Base-by-base conservation (phyloP, 2,888 invertebrate species). In the Dorcus hopei region DNA sequence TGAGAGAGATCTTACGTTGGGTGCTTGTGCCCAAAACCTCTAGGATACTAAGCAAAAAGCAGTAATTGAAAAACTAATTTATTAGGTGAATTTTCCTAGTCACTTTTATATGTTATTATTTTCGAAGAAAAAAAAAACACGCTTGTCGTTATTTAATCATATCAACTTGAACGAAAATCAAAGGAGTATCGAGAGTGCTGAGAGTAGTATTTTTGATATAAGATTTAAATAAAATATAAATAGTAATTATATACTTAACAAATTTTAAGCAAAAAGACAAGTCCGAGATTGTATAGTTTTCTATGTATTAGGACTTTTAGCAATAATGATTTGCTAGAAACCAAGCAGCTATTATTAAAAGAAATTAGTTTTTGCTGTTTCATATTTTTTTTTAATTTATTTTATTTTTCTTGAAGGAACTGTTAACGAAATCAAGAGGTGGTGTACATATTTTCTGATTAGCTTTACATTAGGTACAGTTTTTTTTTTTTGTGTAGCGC, bases 1-100 rank as follows among this genome's bases (percentile, higher is more conserved):
- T 14, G 19, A 9, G n/a, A 49, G 19, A 42, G 49, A 49, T 16
- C 11, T 45, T 11, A 16, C 16, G 2, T 19, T 45, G 45, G 45
- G 45, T 23, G 4, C 45, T 14, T 11, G 16, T 23, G 3, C n/a
- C 45, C 45, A 9, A 45, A 45, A 4, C 26, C 26, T 45, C 14
- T 45, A 45, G 45, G 23, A 19, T 45, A 45, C 16, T 45, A 45
- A 45, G 11, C 33, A 55, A 55, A 47, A 55, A 49, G 40, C 49
- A 49, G 54, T 55, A 55, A 55, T 55, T 53, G 43, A 45, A 52
- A 19, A 52, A 42, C 41, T 40, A 52, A 52, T 59, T 59, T 61
- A 59, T 61, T 64, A 61, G 61, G 51, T 61, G 57, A 61, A 64
- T 60, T 63, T 59, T 58, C 61, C 63, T 63, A 63, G 63, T 63